These are phyloP conservation scores for Oreochromis mossambicus DNA, from an alignment of 2,797 vertebrate genomes.

Conservation along the genomic window DNA sequence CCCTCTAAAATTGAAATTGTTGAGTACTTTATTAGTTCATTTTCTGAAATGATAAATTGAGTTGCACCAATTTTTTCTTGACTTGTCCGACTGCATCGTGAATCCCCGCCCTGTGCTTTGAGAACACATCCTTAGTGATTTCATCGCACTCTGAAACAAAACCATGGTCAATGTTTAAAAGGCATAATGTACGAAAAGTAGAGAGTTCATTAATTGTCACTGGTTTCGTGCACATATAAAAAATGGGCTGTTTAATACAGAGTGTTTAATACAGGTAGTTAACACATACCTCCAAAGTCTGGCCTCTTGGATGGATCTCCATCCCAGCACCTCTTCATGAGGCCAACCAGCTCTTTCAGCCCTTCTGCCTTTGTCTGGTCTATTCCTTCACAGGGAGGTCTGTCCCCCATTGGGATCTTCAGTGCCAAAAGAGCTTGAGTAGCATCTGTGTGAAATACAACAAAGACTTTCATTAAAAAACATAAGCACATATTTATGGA, in stretches of 20 bases:
- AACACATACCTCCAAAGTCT: background rate
- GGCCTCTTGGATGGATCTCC: background rate
- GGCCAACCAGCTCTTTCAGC: conserved; percentile 36
- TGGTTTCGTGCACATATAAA: rapidly evolving
- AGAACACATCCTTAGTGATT: conserved; percentile 25
- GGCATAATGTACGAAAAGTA: background rate
- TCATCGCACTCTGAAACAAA: conserved; percentile 53
- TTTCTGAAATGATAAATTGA: rapidly evolving
- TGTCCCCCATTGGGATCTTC: conserved; percentile 10
- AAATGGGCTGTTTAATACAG: background rate
- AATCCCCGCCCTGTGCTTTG: conserved; percentile 20
- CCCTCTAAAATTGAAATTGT: background rate
- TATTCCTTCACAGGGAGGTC: conserved; percentile 24
- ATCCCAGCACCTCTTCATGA: conserved; percentile 46
- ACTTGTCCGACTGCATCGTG: background rate
- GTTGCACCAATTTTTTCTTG: conserved; percentile 45
- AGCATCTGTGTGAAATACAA: background rate
- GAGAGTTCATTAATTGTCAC: rapidly evolving
- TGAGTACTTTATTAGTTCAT: background rate
- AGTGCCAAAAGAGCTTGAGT: background rate
- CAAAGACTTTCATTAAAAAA: background rate
- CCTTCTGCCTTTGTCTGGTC: background rate
- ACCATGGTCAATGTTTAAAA: background rate
- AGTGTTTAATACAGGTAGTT: background rate
- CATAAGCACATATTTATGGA: background rate